Base-by-base conservation (phyloP, 2,888 invertebrate genomes). In the Monochamus alternatus region DNA sequence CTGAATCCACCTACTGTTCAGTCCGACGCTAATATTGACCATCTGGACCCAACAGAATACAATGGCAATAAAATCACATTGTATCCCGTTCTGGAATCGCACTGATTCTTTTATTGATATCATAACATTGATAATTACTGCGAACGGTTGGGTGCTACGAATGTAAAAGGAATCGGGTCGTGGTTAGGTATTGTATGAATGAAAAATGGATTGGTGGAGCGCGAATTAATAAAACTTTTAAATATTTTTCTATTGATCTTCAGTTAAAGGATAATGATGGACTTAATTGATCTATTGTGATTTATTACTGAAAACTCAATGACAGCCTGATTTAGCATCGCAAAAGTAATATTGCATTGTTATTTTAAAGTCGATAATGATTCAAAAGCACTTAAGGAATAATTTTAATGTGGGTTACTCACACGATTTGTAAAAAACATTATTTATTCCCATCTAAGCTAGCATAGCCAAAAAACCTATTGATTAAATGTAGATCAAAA, bases 61-160 rank as follows among this genome's bases (percentile, higher is more conserved):
- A 64, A 60, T 69, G 78, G 75, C 77, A 81, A 77, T 77, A 74
- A 75, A 71, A 73, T 64, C 71, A 62, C 31, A 43, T 69, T 59
- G 69, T 70, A 74, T 75, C 76, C 73, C 75, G 52, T 73, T 75
- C 66, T 68, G 69, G 62, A 71, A 74, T 60, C 65, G 64, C 68
- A 69, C 47, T n/a, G 74, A 79, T 78, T 80, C 79, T 80, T 75
- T 78, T 76, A 83, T 83, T 83, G 83, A 84, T 84, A 83, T 82
- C 83, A 81, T 77, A 83, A 55, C 7, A 7, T 80, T 81, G 83
- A 83, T 83, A 83, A 84, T 84, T 84, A 84, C 80, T 76, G 70
- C 47, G 70, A 82, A 78, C 84, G 79, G 84, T 76, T 83, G 84
- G 84, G 80, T 73, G 76, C 81, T 79, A 69, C 73, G 65, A 69